These are phyloP conservation scores for Muscicapa comitata DNA, from an alignment of 2,797 vertebrate genomes.

Conservation along the genomic window DNA sequence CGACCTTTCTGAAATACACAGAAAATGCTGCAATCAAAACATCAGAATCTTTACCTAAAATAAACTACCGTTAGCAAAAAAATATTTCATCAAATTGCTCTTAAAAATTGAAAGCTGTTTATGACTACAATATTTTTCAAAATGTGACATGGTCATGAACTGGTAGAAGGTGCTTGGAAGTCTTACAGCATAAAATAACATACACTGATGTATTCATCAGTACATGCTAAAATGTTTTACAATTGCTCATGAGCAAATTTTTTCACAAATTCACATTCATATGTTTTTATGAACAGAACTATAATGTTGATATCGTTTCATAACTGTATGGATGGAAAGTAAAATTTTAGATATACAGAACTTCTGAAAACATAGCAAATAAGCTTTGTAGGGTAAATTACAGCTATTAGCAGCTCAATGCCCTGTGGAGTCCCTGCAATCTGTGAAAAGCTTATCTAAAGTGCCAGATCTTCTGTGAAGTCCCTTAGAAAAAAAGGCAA, in stretches of 20 bases:
- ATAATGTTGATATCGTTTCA: slow-evolving; percentile 10
- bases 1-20: neutral
- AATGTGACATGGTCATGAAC: neutral
- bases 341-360: slow-evolving; percentile 11
- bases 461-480: slow-evolving; percentile 13
- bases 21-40: neutral
- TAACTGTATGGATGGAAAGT: neutral
- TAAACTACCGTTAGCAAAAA: neutral
- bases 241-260: neutral
- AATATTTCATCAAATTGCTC: neutral
- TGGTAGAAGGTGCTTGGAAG: neutral
- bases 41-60: neutral
- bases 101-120: neutral
- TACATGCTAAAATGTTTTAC: neutral
- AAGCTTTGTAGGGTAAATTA: neutral
- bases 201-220: neutral
- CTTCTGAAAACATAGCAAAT: slow-evolving; percentile 14
- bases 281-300: slow-evolving; percentile 4
- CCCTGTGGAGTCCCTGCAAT: slow-evolving; percentile 5
- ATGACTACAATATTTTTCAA: neutral
- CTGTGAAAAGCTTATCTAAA: slow-evolving; percentile 50
- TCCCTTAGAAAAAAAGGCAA: slow-evolving; percentile 23
- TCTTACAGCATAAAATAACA: neutral
- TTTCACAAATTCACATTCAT: neutral
- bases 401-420: neutral